Evolutionary conservation across 2,888 invertebrate species (phyloP).

Genomic region (Therioaphis trifolii): DNA sequence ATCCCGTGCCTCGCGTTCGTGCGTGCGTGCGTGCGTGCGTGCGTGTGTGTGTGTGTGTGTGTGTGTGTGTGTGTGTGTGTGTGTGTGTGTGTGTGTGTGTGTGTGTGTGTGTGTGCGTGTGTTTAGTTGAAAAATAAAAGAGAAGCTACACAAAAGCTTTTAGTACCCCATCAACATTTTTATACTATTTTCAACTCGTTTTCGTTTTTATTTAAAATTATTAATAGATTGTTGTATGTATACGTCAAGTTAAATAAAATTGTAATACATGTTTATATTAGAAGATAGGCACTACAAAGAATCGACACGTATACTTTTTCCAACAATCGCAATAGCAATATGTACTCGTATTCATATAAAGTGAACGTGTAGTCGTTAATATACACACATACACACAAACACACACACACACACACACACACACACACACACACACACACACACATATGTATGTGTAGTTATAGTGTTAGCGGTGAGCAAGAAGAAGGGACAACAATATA

Average conservation of each 20-base stretch:
- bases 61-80: conserved; percentile 6
- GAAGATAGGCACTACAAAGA: background rate
- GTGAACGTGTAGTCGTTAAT: conserved; percentile 4
- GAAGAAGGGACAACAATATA: conserved; percentile 34
- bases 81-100: background rate
- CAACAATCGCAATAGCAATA: background rate
- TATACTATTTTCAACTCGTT: background rate
- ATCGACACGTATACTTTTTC: background rate
- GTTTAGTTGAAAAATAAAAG: background rate
- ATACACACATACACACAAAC: background rate
- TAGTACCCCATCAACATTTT: conserved; percentile 8
- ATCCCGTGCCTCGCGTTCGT: background rate
- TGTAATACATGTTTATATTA: conserved; percentile 1
- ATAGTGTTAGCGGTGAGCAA: too few relatives aligned
- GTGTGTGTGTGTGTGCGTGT: background rate
- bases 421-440: background rate
- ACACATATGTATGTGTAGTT: too few relatives aligned
- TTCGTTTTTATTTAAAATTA: background rate
- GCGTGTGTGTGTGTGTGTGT: background rate
- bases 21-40: too few relatives aligned
- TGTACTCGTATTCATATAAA: conserved; percentile 1
- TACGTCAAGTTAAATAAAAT: background rate
- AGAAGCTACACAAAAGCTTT: conserved; percentile 48
- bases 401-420: background rate
- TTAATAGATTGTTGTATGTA: background rate